A percentile compares a stretch with the other conserved stretches of the same genome.
Conservation (phyloP, 2,797 vertebrate species). For the Vireo griseus region DNA sequence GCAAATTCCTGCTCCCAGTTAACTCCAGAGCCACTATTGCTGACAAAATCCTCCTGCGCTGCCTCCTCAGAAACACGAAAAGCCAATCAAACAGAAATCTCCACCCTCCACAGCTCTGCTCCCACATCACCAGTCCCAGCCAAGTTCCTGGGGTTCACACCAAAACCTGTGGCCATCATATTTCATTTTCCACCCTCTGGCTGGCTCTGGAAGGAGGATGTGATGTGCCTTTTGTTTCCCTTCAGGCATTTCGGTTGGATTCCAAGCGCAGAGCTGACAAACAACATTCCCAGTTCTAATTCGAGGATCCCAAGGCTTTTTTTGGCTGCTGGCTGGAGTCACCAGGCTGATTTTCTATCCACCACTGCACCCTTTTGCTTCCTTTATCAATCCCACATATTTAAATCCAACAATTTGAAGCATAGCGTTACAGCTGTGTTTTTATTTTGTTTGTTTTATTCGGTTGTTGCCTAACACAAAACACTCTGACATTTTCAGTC, state of each 20-base stretch:
- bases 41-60: neutral
- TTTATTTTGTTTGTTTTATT: constrained; percentile 66
- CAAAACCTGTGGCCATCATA: constrained; percentile 26
- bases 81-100: neutral
- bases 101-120: neutral
- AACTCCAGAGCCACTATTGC: constrained; percentile 49
- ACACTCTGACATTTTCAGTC: constrained; percentile 57
- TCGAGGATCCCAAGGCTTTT: constrained; percentile 30
- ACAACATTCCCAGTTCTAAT: neutral
- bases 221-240: constrained; percentile 14
- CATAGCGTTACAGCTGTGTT: constrained; percentile 53
- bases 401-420: constrained; percentile 12
- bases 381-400: constrained; percentile 27
- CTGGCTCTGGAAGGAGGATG: neutral
- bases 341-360: constrained; percentile 8
- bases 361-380: constrained; percentile 39
- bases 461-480: constrained; percentile 61
- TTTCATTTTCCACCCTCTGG: neutral
- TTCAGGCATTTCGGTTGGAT: constrained; percentile 1
- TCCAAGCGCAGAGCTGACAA: constrained; percentile 31
- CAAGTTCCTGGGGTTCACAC: constrained; percentile 44
- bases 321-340: constrained; percentile 1
- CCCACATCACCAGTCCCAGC: constrained; percentile 2
- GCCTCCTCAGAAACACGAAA: neutral
- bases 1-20: constrained; percentile 25